These are phyloP conservation scores for Tetrao urogallus DNA, from an alignment of 2,113 vertebrate genomes.

Conservation along the genomic window DNA sequence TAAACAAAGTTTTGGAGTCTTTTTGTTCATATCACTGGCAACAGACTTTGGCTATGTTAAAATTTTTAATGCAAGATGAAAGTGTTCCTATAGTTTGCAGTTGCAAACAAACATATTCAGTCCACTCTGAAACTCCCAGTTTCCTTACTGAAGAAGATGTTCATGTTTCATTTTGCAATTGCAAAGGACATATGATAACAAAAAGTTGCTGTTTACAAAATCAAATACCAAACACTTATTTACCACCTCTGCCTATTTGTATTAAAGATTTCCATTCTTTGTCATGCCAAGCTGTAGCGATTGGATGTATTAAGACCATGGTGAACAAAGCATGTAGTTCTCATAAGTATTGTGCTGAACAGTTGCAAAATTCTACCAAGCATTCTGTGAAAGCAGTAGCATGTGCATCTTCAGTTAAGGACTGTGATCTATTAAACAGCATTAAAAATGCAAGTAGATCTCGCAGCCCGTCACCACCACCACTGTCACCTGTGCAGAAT, in stretches of 20 bases:
- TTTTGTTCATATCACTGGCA: slow-evolving; percentile 86
- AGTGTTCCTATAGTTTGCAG: slow-evolving; percentile 70
- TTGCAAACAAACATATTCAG: slow-evolving; percentile 70
- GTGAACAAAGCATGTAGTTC: slow-evolving; percentile 76
- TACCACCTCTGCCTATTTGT: slow-evolving; percentile 78
- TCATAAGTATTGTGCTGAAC: slow-evolving; percentile 74
- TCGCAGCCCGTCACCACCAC: slow-evolving; percentile 89
- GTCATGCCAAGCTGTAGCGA: slow-evolving; percentile 81
- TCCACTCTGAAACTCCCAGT: slow-evolving; percentile 73
- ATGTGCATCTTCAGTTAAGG: slow-evolving; percentile 57
- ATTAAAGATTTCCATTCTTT: slow-evolving; percentile 83
- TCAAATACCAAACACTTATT: slow-evolving; percentile 76
- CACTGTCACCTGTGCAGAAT: slow-evolving; percentile 86
- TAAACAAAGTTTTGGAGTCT: slow-evolving; percentile 86
- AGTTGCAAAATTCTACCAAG: slow-evolving; percentile 58
- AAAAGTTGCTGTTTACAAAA: slow-evolving; percentile 81
- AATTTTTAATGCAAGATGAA: slow-evolving; percentile 83
- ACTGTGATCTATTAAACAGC: slow-evolving; percentile 58
- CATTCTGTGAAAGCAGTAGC: slow-evolving; percentile 54
- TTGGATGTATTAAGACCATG: slow-evolving; percentile 78
- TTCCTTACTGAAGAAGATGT: slow-evolving; percentile 73
- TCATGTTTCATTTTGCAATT: slow-evolving; percentile 75
- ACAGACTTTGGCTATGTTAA: slow-evolving; percentile 85
- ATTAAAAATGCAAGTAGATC: slow-evolving; percentile 70
- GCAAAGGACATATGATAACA: slow-evolving; percentile 76